Evolutionary conservation across 2,888 invertebrate genomes (phyloP).

Genomic region (Muschampia plurimacula): DNA sequence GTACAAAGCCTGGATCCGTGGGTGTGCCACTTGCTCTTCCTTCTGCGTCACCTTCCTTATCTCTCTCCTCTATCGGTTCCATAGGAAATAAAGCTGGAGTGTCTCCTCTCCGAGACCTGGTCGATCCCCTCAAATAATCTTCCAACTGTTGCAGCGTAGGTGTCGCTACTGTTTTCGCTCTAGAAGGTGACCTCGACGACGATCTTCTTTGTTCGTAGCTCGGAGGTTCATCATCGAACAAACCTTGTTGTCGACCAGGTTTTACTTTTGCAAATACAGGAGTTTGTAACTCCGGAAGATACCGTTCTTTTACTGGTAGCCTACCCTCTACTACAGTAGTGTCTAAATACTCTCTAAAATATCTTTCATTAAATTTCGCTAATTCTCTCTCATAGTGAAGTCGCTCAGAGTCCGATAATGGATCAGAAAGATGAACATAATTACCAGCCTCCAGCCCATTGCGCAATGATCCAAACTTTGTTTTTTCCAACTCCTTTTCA

Average conservation of each 20-base stretch:
- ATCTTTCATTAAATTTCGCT: constrained; percentile 77
- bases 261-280: constrained; percentile 80
- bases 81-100: constrained; percentile 82
- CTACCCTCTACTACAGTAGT: constrained; percentile 61
- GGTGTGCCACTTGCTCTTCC: constrained; percentile 87
- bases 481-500: constrained; percentile 69
- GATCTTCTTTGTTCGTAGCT: constrained; percentile 63
- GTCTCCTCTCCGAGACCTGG: constrained; percentile 65
- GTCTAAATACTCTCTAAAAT: constrained; percentile 75
- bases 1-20: constrained; percentile 90
- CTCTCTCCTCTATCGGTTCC: constrained; percentile 80
- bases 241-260: constrained; percentile 66
- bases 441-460: constrained; percentile 73
- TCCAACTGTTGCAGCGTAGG: constrained; percentile 81
- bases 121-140: constrained; percentile 74
- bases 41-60: constrained; percentile 64
- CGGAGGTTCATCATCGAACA: constrained; percentile 74
- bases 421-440: constrained; percentile 74
- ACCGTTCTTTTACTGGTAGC: constrained; percentile 72
- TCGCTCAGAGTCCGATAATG: constrained; percentile 67
- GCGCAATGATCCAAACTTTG: constrained; percentile 78
- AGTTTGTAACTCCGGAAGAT: constrained; percentile 78
- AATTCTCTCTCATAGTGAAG: constrained; percentile 77
- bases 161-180: constrained; percentile 69
- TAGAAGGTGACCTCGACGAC: constrained; percentile 68